A percentile compares a stretch with the other conserved stretches of the same genome.
Evolutionary conservation across 2,113 vertebrate species (phyloP).

Genomic region (Meleagris gallopavo): DNA sequence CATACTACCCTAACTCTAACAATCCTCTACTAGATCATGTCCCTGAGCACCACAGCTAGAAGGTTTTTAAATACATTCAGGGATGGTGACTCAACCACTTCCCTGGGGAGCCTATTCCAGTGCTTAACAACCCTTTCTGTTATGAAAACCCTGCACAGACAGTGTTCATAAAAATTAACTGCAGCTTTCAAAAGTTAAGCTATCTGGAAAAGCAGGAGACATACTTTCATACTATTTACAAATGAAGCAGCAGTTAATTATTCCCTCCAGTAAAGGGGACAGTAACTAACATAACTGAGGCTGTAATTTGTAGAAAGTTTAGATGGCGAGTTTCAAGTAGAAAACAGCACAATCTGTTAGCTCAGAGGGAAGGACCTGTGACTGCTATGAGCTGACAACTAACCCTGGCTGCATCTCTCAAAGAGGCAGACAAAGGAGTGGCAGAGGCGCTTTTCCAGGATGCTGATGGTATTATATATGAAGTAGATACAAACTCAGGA

Average conservation of each 20-base stretch:
- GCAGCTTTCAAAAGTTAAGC: neutral
- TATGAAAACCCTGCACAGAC: accelerated
- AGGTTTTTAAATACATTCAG: too few species aligned
- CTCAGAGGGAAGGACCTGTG: neutral
- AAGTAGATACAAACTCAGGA: neutral
- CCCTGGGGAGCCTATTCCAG: too few species aligned
- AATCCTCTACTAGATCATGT: too few species aligned
- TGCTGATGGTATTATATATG: neutral
- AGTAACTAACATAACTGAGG: accelerated
- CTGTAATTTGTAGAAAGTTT: neutral
- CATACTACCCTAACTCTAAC: too few species aligned
- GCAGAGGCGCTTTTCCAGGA: neutral
- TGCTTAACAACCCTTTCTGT: too few species aligned
- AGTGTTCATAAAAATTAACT: neutral
- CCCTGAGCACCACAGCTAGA: too few species aligned
- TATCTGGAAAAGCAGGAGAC: neutral
- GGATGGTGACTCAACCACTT: too few species aligned
- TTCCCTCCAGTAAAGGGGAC: neutral
- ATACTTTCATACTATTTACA: neutral
- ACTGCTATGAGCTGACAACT: neutral
- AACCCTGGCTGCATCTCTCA: neutral
- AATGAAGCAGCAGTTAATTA: neutral
- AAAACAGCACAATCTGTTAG: neutral
- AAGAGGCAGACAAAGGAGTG: neutral
- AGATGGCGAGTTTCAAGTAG: neutral